phyloP scores from a whole-genome alignment of 2,113 vertebrate genomes.

The Gavia stellata region DNA sequence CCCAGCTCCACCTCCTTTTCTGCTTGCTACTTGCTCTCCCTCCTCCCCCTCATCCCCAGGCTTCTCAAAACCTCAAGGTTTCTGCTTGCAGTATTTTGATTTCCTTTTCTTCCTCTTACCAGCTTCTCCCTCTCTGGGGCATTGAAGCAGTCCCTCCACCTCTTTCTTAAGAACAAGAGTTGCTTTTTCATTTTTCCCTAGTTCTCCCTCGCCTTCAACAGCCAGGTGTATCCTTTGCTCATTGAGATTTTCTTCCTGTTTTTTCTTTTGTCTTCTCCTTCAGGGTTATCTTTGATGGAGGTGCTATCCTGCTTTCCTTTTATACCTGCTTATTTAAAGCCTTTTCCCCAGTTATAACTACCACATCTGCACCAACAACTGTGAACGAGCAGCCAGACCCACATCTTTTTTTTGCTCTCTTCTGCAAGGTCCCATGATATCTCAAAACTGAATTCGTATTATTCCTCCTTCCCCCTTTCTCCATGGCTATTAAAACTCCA shows the following conservation, averaged over 20 bases:
- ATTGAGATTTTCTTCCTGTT: neutral
- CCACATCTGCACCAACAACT: neutral
- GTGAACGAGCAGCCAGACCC: neutral
- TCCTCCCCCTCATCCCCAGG: constrained; percentile 26
- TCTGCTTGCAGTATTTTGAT: constrained; percentile 22
- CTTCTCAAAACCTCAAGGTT: constrained; percentile 28
- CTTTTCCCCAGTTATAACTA: neutral
- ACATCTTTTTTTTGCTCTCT: neutral
- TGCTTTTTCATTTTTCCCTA: neutral
- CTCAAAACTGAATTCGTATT: neutral
- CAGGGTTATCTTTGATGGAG: neutral
- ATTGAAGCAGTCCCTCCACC: neutral
- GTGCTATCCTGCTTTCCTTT: neutral
- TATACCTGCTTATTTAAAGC: neutral
- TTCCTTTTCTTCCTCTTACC: constrained; percentile 6
- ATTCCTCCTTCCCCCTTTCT: neutral
- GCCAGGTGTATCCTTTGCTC: neutral
- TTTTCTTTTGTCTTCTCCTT: neutral
- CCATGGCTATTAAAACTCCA: neutral
- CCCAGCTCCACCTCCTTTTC: constrained; percentile 42
- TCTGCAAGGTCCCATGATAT: neutral
- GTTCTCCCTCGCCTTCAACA: neutral
- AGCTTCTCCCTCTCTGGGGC: neutral
- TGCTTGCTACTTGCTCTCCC: neutral
- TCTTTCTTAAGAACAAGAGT: neutral